Evolutionary conservation across 53 echinoderm and acorn worm species (phyloP).

Genomic region (Actinopyga echinites): DNA sequence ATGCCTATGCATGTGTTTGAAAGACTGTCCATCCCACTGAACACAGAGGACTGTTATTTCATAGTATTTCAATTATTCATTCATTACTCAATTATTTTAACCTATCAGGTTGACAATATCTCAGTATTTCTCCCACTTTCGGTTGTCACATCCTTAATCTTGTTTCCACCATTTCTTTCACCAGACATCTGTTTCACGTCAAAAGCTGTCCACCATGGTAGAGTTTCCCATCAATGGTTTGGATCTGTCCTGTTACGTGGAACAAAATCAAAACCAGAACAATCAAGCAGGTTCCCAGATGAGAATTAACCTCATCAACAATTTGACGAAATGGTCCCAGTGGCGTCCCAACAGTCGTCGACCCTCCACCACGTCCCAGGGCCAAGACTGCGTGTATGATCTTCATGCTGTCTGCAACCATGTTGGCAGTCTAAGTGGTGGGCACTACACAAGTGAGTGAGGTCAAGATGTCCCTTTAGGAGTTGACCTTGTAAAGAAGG

Average conservation of each 20-base stretch:
- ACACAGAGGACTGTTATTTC: too few species aligned
- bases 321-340: slow-evolving; percentile 92
- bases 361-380: slow-evolving; percentile 34
- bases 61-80: too few species aligned
- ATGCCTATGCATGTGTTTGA: too few species aligned
- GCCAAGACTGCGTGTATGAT: slow-evolving; percentile 76
- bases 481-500: too few species aligned
- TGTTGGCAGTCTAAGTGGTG: slow-evolving; percentile 85
- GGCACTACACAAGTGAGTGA: slow-evolving; percentile 86
- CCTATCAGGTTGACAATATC: too few species aligned
- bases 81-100: too few species aligned
- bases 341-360: slow-evolving; percentile 74
- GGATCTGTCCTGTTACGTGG: slow-evolving; percentile 86
- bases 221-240: slow-evolving; percentile 82
- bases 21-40: too few species aligned
- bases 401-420: slow-evolving; percentile 97
- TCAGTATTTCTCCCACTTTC: too few species aligned
- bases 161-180: too few species aligned
- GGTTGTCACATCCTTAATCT: too few species aligned
- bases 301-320: slow-evolving; percentile 60
- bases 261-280: slow-evolving; percentile 49
- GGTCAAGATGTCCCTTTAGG: too few species aligned
- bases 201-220: slow-evolving; percentile 80
- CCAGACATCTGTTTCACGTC: slow-evolving; percentile 72
- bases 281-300: slow-evolving; percentile 16